Conservation (phyloP, 64 coral and sea anemone genomes). For the Dendronephthya gigantea region DNA sequence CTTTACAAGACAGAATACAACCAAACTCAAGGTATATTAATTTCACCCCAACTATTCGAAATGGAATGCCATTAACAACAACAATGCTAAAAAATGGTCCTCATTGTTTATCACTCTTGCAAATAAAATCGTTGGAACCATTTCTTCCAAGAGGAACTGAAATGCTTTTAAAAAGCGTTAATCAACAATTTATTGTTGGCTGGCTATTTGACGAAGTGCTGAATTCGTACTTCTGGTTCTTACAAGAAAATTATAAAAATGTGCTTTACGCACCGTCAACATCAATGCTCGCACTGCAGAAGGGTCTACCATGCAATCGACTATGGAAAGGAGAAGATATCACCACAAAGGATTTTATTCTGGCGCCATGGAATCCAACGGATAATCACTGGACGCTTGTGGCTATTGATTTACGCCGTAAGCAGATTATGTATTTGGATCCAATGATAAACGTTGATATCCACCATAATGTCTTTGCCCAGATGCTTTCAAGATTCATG, state of each 20-base stretch:
- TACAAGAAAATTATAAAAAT: not conserved
- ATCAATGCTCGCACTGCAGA: not conserved
- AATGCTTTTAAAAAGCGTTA: not conserved
- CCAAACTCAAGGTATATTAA: too few relatives aligned
- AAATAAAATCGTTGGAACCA: constrained; percentile 1
- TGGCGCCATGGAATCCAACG: not conserved
- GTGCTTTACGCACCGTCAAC: not conserved
- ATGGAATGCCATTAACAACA: not conserved
- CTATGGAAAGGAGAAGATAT: not conserved
- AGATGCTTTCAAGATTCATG: too few relatives aligned
- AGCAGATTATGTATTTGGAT: not conserved
- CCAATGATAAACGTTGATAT: not conserved
- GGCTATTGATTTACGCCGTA: not conserved
- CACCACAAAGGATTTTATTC: not conserved
- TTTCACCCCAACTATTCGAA: not conserved
- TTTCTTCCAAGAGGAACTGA: not conserved
- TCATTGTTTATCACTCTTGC: not conserved
- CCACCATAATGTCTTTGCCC: too few relatives aligned
- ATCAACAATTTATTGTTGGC: not conserved
- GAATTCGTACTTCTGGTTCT: not conserved
- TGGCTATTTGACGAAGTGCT: not conserved
- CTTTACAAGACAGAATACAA: too few relatives aligned
- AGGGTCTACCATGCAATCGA: not conserved
- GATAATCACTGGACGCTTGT: not conserved
- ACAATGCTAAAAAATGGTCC: not conserved